Conservation (phyloP, 2,113 vertebrate species). For the Nettapus auritus region DNA sequence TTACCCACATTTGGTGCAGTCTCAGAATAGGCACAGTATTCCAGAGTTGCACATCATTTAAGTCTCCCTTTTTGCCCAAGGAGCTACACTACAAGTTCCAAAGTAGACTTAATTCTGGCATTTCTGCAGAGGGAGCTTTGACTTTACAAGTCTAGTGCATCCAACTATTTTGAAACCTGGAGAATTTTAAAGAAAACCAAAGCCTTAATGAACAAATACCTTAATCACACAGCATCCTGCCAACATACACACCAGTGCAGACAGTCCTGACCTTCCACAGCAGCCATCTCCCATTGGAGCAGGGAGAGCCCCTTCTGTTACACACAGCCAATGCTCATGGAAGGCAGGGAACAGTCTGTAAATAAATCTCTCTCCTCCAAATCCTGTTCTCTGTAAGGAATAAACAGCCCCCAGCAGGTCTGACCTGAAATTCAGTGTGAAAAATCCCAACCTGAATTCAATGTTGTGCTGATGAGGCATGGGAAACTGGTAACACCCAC, state of each 20-base stretch:
- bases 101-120: neutral
- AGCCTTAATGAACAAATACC: neutral
- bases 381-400: neutral
- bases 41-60: neutral
- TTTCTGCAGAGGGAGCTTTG: neutral
- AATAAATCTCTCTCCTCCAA: neutral
- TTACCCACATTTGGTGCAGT: rapidly evolving
- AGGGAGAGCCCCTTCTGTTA: neutral
- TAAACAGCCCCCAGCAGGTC: neutral
- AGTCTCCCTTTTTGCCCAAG: neutral
- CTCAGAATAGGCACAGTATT: neutral
- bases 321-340: neutral
- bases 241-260: neutral
- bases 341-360: neutral
- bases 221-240: neutral
- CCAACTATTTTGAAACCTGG: neutral
- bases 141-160: neutral
- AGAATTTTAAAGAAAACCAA: neutral
- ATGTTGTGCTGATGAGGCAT: rapidly evolving
- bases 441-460: neutral
- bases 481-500: neutral
- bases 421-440: neutral
- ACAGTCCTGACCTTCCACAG: neutral
- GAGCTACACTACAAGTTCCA: neutral
- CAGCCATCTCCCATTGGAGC: neutral